Evolutionary conservation across 2,113 vertebrate species (phyloP).

Genomic region (Lates calcarifer): DNA sequence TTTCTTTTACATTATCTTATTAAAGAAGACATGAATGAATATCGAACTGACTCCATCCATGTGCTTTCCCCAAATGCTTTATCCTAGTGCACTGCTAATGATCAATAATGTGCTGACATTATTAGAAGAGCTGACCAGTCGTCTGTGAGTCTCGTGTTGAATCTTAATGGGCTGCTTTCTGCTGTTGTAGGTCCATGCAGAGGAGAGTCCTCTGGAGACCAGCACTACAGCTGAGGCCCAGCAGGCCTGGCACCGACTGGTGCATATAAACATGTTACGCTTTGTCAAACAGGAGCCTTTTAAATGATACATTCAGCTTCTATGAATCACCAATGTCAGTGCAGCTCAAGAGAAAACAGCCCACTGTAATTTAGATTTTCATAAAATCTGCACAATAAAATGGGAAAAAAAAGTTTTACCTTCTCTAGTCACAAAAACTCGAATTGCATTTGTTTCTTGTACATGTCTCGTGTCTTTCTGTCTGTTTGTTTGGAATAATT

Average conservation of each 20-base stretch:
- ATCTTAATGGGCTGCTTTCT: constrained; percentile 77
- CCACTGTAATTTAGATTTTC: too few species aligned
- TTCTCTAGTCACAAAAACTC: too few species aligned
- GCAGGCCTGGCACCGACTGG: not conserved
- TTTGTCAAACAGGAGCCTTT: not conserved
- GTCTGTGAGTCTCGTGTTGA: constrained; percentile 52
- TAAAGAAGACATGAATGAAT: not conserved
- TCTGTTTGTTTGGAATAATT: too few species aligned
- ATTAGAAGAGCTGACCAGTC: constrained; percentile 45
- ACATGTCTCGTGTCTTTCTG: too few species aligned
- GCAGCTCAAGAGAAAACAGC: not conserved
- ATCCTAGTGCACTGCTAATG: constrained; percentile 55
- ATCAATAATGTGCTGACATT: constrained; percentile 49
- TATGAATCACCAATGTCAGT: not conserved
- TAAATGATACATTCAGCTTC: constrained; percentile 2
- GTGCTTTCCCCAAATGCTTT: constrained; percentile 18
- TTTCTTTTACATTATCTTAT: not conserved
- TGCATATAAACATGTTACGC: not conserved
- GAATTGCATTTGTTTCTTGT: too few species aligned
- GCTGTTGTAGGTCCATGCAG: constrained; percentile 23
- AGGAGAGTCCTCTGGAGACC: constrained; percentile 64
- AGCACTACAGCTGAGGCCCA: constrained; percentile 63
- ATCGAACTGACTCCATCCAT: constrained; percentile 10
- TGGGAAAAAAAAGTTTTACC: too few species aligned
- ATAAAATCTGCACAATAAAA: too few species aligned